Evolutionary conservation across 2,888 invertebrate genomes (phyloP), one percentile per base, ranked within the genome.

Genomic region (Philopedon plagiatum): DNA sequence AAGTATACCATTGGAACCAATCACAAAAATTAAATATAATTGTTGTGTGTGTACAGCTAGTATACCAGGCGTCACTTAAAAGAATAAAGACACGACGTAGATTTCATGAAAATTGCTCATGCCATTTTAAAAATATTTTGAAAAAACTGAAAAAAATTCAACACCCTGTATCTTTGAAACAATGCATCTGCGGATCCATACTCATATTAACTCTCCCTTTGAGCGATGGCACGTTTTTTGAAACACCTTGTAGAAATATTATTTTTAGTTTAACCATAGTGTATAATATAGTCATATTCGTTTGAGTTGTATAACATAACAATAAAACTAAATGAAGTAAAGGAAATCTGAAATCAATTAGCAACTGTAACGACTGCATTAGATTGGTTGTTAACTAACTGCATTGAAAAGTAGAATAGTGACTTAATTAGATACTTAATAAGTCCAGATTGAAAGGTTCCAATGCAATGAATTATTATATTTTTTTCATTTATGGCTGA

Each of bases 301-400:
- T 19, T 57, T 15, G n/a, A 19, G 1, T 57, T 13, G 37, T 13
- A 19, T 37, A 57, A 34, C 18, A 11, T 21, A 19, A 58, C 39
- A 58, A 39, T 51, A 51, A 13, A 58, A 23, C 23, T 18, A 57
- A 58, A 58, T 23, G 58, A 58, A 39, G 2, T 39, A 58, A 58
- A 58, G 39, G 58, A 39, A 39, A 41, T 58, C n/a, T 39, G 37
- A 58, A 58, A 58, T 58, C 23, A 41, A 58, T 58, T 58, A 58
- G 13, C 32, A n/a, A 41, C 21, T 8, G 2, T 21, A 58, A 39
- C 58, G 58, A 39, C 18, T 37, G 21, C 9, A 58, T 39, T 41
- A 34, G 41, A 18, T 37, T 15, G n/a, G n/a, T 37, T 9, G 37
- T 11, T 32, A 57, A 57, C 57, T 15, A 57, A n/a, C 9, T 51